Conservation (phyloP, 2,797 vertebrate species). For the Enteromius paludinosus region DNA sequence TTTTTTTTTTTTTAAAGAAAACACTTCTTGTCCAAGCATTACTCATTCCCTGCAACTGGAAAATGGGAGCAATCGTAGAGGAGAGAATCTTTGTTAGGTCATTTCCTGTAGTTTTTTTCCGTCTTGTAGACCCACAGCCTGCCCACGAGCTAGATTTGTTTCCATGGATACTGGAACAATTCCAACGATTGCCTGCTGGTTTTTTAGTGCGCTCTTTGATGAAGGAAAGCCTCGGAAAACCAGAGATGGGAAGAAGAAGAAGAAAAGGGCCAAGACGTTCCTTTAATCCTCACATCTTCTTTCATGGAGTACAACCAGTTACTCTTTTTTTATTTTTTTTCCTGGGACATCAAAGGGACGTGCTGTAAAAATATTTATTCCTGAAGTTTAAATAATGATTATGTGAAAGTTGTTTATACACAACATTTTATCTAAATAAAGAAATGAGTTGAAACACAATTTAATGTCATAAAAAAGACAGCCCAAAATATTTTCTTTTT, state of each 20-base stretch:
- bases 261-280: slow-evolving; percentile 45
- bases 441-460: no score
- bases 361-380: not conserved
- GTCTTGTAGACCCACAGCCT: slow-evolving; percentile 62
- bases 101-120: slow-evolving; percentile 77
- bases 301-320: slow-evolving; percentile 19
- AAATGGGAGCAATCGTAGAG: slow-evolving; percentile 80
- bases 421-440: no score
- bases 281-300: slow-evolving; percentile 32
- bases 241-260: slow-evolving; percentile 46
- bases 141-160: slow-evolving; percentile 76
- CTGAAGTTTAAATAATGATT: no score
- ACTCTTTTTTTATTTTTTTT: not conserved
- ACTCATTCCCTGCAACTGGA: slow-evolving; percentile 80
- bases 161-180: slow-evolving; percentile 73
- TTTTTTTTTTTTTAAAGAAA: slow-evolving; percentile 63
- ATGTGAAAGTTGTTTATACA: no score
- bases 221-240: slow-evolving; percentile 51
- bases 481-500: no score
- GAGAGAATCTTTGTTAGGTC: slow-evolving; percentile 80
- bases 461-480: no score
- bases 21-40: slow-evolving; percentile 69
- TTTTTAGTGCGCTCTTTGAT: slow-evolving; percentile 60
- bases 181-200: slow-evolving; percentile 70
- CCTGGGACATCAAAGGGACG: not conserved